Evolutionary conservation across 1,140 invertebrate species (phyloP).

Genomic region (Bombus terrestris): DNA sequence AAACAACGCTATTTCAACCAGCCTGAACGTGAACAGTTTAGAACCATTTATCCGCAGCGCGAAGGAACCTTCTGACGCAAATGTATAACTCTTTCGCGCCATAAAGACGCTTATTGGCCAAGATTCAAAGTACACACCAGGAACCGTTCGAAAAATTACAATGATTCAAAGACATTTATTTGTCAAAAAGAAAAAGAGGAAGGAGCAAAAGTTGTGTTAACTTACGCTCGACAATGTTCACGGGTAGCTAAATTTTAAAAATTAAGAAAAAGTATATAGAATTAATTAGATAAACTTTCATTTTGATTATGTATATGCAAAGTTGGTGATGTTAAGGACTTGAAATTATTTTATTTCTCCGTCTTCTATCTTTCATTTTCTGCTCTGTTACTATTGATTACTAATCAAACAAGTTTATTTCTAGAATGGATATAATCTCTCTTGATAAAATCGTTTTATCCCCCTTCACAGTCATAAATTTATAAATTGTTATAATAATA

Average conservation of each 20-base stretch:
- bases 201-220: not conserved
- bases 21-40: not conserved
- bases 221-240: not conserved
- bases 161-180: not conserved
- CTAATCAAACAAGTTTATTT: no score
- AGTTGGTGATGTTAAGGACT: no score
- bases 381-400: no score
- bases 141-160: not conserved
- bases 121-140: slow-evolving; percentile 1
- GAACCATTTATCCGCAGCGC: not conserved
- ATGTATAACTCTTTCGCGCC: slow-evolving; percentile 15
- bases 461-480: no score
- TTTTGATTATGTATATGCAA: no score
- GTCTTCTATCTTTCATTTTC: no score
- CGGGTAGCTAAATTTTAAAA: not conserved
- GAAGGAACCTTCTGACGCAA: slow-evolving; percentile 28
- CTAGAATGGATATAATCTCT: no score
- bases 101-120: slow-evolving; percentile 10
- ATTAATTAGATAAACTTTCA: no score
- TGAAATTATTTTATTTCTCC: no score
- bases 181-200: not conserved
- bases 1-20: not conserved
- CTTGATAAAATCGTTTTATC: no score
- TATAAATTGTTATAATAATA: no score
- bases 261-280: no score